A percentile compares a stretch with the other conserved stretches of the same genome.
Conservation (phyloP, 2,113 vertebrate species). For the Anser cygnoides region DNA sequence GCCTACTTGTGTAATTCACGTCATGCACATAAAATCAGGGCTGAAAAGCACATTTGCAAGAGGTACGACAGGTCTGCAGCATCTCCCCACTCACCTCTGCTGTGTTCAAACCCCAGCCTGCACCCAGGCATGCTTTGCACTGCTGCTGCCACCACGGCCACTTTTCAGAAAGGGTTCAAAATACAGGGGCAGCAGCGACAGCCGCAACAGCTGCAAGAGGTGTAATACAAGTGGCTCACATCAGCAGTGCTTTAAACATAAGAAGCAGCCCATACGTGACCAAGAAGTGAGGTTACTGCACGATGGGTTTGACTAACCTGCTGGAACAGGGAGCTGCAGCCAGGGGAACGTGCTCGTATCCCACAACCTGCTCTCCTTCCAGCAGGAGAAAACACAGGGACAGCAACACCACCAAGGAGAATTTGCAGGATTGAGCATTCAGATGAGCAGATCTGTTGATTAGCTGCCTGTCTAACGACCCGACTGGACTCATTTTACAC, state of each 20-base stretch:
- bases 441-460: not conserved
- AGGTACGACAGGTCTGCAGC: not conserved
- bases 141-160: not conserved
- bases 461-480: not conserved
- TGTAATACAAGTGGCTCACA: not conserved
- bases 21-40: not conserved
- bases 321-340: not conserved
- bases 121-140: not conserved
- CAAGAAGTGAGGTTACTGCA: not conserved
- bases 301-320: not conserved
- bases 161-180: not conserved
- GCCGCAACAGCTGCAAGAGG: not conserved
- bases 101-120: not conserved
- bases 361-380: not conserved
- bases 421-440: not conserved
- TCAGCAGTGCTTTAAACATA: not conserved
- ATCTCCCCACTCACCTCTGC: not conserved
- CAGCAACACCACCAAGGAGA: not conserved
- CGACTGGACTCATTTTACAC: not conserved
- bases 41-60: not conserved
- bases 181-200: not conserved
- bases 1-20: not conserved
- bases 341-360: not conserved
- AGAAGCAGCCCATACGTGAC: not conserved
- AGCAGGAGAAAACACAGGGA: rapidly evolving